phyloP scores from a whole-genome alignment of 2,888 invertebrate genomes.

The Cheilosia vernalis region DNA sequence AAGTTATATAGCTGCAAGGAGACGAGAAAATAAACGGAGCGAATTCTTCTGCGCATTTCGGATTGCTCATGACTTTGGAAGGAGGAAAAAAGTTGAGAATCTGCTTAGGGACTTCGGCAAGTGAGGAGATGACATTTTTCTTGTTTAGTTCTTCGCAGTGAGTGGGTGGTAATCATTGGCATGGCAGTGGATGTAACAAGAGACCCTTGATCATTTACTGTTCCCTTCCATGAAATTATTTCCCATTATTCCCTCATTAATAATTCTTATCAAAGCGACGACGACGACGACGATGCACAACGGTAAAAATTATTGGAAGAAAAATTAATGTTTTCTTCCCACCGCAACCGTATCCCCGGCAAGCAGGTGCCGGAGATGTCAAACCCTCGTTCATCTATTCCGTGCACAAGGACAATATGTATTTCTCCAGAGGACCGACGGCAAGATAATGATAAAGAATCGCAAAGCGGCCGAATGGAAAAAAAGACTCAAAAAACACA shows the following conservation, averaged over 20 bases:
- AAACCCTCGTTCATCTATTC: conserved; percentile 51
- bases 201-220: conserved; percentile 74
- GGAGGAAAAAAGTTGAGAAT: no score
- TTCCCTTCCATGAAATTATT: conserved; percentile 78
- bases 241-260: conserved; percentile 80
- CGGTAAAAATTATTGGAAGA: conserved; percentile 54
- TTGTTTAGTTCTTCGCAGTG: conserved; percentile 46
- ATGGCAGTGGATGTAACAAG: conserved; percentile 46
- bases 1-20: no score
- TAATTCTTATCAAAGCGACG: conserved; percentile 78
- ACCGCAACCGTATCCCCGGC: neutral
- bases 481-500: conserved; percentile 51
- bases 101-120: no score
- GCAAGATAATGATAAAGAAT: conserved; percentile 54
- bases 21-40: no score
- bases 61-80: no score
- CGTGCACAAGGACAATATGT: conserved; percentile 67
- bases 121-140: neutral
- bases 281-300: conserved; percentile 54
- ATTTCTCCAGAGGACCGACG: neutral
- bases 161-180: conserved; percentile 63
- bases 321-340: conserved; percentile 70
- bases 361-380: conserved; percentile 24
- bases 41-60: no score
- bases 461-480: conserved; percentile 43